Percentiles rank a stretch among this genome's conserved stretches.
These are phyloP conservation scores for Salvelinus fontinalis DNA, from an alignment of 2,113 vertebrate species.

Conservation along the genomic window DNA sequence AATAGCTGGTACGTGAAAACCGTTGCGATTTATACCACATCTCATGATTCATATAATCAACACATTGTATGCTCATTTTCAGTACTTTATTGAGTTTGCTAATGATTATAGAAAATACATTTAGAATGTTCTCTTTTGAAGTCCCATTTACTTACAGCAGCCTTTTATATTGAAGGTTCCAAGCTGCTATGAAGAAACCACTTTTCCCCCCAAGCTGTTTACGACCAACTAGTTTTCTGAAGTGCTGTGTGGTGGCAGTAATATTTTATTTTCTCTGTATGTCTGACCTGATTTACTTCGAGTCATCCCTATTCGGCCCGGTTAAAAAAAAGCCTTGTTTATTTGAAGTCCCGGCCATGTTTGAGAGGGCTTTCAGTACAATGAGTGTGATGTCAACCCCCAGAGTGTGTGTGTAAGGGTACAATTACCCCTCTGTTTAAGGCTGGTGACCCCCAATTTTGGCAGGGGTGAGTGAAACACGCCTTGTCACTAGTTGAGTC, in stretches of 20 bases:
- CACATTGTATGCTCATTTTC: slow-evolving; percentile 11
- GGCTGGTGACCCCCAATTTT: slow-evolving; percentile 25
- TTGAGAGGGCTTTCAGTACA: slow-evolving; percentile 23
- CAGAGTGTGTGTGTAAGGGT: slow-evolving; percentile 8
- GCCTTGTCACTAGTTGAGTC: slow-evolving; percentile 39
- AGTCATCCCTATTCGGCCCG: not conserved
- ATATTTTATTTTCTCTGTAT: not conserved
- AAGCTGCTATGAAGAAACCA: not conserved
- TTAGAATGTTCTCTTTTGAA: slow-evolving; percentile 10
- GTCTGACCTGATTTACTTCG: slow-evolving; percentile 19
- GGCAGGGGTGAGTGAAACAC: slow-evolving; percentile 29
- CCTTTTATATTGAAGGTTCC: slow-evolving; percentile 12
- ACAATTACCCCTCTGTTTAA: slow-evolving; percentile 21
- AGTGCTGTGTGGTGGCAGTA: not conserved
- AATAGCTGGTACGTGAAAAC: not conserved
- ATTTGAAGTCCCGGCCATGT: slow-evolving; percentile 7
- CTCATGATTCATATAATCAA: not conserved
- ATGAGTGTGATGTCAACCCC: slow-evolving; percentile 20
- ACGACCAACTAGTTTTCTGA: not conserved
- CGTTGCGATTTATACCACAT: not conserved
- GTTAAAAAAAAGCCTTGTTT: slow-evolving; percentile 9
- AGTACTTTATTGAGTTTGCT: slow-evolving; percentile 10
- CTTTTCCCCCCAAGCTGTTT: slow-evolving; percentile 2
- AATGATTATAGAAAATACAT: not conserved
- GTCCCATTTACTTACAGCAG: slow-evolving; percentile 32